Base-by-base conservation (phyloP, 2,888 invertebrate species). In the Megaustenia siamemsis region DNA sequence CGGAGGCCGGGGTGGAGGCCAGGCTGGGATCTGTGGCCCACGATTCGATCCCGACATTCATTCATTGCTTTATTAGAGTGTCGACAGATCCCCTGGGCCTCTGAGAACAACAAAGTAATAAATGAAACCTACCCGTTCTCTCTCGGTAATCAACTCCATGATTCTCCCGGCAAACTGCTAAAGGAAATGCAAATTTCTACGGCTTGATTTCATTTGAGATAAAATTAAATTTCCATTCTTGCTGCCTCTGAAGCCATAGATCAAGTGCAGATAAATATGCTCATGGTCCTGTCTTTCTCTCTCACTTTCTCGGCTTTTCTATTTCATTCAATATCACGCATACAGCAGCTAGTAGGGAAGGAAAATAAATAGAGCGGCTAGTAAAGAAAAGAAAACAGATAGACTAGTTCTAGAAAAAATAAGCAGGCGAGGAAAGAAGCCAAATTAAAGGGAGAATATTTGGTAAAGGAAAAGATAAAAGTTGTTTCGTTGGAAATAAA, bases 191-290 rank as follows among this genome's bases (percentile, higher is more conserved):
- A 78, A 78, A 78, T 78, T 60, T 78, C 78, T 78, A 60, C 15
- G 63, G 78, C 78, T 66, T 78, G 28, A 78, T 53, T 78, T 78
- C 43, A 43, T 78, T 78, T 60, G 32, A 45, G 63, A 78, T 78
- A 43, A 78, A 78, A 63, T 78, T 63, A 78, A 78, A 63, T 78
- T 78, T 63, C 78, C 60, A 63, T 78, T 63, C n/a, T 78, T 10
- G 43, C 40, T 63, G 12, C 8, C 40, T 15, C 21, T 15, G 78
- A 43, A 78, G 66, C 53, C 78, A 78, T 63, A 78, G 63, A 78
- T 78, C 78, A 63, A 45, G 78, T 63, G 43, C 6, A 8, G 28
- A 66, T 63, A 63, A 63, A 78, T 78, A 28, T 43, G 32, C 32
- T 18, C 35, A 18, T 35, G 68, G 12, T 10, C 6, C 8, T 10